Evolutionary conservation across 2,797 vertebrate genomes (phyloP).

Genomic region (Margarornis squamiger): DNA sequence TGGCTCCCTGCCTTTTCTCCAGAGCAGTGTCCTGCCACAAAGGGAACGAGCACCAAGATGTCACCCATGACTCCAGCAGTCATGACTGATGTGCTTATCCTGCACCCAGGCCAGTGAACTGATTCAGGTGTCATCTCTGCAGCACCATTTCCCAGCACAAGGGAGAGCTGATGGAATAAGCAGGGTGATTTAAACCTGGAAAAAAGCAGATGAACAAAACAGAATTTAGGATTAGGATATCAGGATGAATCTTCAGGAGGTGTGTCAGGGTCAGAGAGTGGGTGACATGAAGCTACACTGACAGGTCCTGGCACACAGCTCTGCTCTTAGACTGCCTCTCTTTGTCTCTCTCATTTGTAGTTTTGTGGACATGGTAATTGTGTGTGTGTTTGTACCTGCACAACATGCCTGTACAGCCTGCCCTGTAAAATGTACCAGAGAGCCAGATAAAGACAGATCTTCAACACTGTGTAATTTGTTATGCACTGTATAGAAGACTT

Average conservation of each 20-base stretch:
- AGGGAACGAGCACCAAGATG: accelerated
- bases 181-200: neutral
- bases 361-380: neutral
- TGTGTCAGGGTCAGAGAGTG: neutral
- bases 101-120: neutral
- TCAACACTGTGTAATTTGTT: neutral
- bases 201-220: accelerated
- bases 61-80: neutral
- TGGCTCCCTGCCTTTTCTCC: neutral
- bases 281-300: neutral
- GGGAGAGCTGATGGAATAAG: neutral
- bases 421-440: neutral
- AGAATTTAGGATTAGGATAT: neutral
- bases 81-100: neutral
- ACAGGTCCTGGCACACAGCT: neutral
- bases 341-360: neutral
- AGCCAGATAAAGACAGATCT: neutral
- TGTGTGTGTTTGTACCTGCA: neutral
- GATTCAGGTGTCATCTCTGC: neutral
- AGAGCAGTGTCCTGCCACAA: accelerated
- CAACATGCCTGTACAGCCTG: neutral
- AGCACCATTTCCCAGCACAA: neutral
- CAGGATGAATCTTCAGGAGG: neutral
- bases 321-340: neutral
- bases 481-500: neutral